Conservation (phyloP, 2,797 vertebrate genomes). For the Mionectes olivaceus region DNA sequence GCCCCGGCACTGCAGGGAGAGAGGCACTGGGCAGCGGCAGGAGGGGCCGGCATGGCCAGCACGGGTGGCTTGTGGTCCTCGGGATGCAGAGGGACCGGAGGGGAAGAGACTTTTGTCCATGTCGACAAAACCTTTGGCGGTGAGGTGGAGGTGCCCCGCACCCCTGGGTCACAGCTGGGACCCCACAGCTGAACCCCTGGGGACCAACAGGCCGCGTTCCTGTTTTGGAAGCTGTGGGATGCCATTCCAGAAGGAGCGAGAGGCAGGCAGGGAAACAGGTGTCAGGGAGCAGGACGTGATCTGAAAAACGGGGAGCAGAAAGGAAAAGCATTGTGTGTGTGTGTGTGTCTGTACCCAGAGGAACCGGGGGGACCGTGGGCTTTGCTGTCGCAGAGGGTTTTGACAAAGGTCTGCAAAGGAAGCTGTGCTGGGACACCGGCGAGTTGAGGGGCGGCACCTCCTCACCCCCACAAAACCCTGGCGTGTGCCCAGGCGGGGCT, state of each 20-base stretch:
- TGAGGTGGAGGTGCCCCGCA: background rate
- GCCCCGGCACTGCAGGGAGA: background rate
- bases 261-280: fast-evolving
- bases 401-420: background rate
- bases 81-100: fast-evolving
- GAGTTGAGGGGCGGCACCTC: background rate
- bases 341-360: background rate
- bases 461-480: background rate
- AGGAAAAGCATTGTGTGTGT: fast-evolving
- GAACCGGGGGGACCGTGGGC: fast-evolving
- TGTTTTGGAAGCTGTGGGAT: fast-evolving
- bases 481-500: fast-evolving
- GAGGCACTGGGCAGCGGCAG: background rate
- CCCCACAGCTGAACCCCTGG: fast-evolving
- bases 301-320: background rate
- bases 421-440: fast-evolving
- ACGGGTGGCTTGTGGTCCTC: background rate
- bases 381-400: background rate
- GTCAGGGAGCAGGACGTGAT: background rate
- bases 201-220: fast-evolving
- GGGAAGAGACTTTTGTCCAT: fast-evolving
- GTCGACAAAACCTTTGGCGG: background rate
- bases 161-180: background rate
- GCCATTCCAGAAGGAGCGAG: fast-evolving
- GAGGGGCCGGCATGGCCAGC: background rate